A percentile compares a stretch with the other conserved stretches of the same genome.
Conservation (phyloP, 1,140 invertebrate genomes). For the Oscheius sp. region DNA sequence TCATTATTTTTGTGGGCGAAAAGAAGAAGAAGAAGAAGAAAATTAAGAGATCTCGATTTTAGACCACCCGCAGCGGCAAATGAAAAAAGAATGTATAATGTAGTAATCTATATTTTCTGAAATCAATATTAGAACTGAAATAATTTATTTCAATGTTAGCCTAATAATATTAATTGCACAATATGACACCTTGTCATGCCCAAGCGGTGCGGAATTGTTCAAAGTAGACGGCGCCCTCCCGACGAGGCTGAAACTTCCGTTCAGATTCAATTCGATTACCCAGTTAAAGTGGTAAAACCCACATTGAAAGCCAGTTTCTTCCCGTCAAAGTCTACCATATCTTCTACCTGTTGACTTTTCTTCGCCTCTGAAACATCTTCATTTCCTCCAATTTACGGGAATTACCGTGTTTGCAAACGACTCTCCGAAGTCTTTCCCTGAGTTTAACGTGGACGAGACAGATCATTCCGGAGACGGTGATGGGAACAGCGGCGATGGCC, state of each 20-base stretch:
- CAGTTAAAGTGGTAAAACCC: not conserved
- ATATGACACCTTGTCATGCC: not conserved
- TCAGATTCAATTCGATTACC: too few relatives aligned
- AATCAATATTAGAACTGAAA: too few relatives aligned
- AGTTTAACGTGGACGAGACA: not conserved
- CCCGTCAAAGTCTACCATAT: not conserved
- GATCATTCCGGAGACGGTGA: not conserved
- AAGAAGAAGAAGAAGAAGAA: too few relatives aligned
- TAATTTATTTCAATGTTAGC: too few relatives aligned
- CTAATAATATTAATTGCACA: too few relatives aligned
- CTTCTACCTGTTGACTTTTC: not conserved
- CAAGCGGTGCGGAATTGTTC: constrained; percentile 1
- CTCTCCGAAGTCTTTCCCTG: not conserved
- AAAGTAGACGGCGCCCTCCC: not conserved
- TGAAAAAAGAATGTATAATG: too few relatives aligned
- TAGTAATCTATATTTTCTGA: too few relatives aligned
- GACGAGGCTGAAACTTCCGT: not conserved
- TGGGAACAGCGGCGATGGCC: not conserved
- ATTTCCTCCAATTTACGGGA: too few relatives aligned
- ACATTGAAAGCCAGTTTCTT: not conserved
- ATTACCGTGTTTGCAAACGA: not conserved
- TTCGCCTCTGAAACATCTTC: too few relatives aligned
- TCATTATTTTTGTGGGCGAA: too few relatives aligned
- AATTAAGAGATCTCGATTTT: too few relatives aligned
- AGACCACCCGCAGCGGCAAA: too few relatives aligned